Evolutionary conservation across 2,888 invertebrate genomes (phyloP), one percentile per base, ranked within the genome.

Genomic region (Leucozona laternaria): DNA sequence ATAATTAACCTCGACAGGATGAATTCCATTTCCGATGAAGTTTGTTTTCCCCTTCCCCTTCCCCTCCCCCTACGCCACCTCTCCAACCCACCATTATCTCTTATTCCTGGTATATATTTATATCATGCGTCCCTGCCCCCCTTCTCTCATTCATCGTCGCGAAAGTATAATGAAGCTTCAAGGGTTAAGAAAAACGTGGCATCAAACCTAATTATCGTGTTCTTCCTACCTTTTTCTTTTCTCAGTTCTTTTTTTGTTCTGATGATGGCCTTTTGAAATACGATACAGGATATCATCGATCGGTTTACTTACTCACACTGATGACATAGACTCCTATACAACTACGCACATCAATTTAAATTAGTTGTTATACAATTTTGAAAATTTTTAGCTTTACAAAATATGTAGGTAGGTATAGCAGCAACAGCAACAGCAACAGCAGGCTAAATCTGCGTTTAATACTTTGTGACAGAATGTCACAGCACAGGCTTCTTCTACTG

Each of bases 381-480:
- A 57, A 66, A 80, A 76, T 76, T 79, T 79, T 58, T 64, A 73
- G 60, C 70, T 28, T 10, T 73, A 40, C 1, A 2, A 43, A 4
- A 28, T 13, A 5, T 66, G 17, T 60, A 40, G 1, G 40, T 43
- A 7, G 5, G 10, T 40, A 7, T 37, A 15, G 40, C 28, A 7
- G 2, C 6, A 28, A 6, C 28, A 28, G 8, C 8, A 31, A 0
- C n/a, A 28, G 17, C n/a, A 43, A 3, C 5, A 37, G 34, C 34
- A 53, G 37, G 66, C 57, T 71, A 76, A 80, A 70, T 80, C 70
- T 58, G 64, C 62, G 48, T 80, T 80, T 84, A 84, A 84, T 84
- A 80, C 80, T 76, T 84, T 84, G 70, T 80, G 84, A 84, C 84
- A 84, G 64, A 76, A 79, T 84, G 79, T 80, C 76, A 84, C 79